Base-by-base conservation (phyloP, 2,113 vertebrate genomes). In the Motacilla tschutschensis region DNA sequence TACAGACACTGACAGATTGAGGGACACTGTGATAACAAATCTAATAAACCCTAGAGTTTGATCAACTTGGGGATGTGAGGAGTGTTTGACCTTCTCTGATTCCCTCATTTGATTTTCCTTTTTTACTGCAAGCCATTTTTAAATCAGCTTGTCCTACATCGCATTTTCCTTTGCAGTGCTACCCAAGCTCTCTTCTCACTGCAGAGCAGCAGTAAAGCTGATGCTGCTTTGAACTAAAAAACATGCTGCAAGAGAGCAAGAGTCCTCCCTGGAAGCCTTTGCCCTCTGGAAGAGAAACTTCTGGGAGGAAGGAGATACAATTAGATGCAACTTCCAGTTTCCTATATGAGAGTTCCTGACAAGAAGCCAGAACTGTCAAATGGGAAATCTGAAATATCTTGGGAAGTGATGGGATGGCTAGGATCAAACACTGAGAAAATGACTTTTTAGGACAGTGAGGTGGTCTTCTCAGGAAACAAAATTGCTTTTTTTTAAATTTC, bases 1-100 rank as follows among this genome's bases (percentile, higher is more conserved):
- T 51, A 36, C 9, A 79, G 43, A 57, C 53, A 40, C 35, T 57
- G 43, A 48, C 9, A 57, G 29, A 41, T 5, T 40, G 36, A 58
- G 36, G 26, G 7, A 22, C 9, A 54, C 24, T 59, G 26, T 26
- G 31, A 60, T 13, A 41, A 38, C 12, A 36, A n/a, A 51, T 41
- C 35, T 69, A 38, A 66, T 54, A 64, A 91, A 74, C 53, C 62
- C 10, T 24, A n/a, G 53, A 93, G 91, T 92, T 83, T 88, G 90
- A 87, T 93, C 88, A 95, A 0, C 58, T 44, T 65, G 53, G 44
- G 85, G 47, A 59, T 40, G 10, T 46, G 50, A 19, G 4, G 3
- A 21, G 10, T 92, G 76, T 82, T 93, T 90, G 91, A 95, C 85
- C 90, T 85, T 82, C 85, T 87, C 67, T 65, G 89, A 93, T 87